Conservation (phyloP, 2,797 vertebrate species). For the Simalia tracyae region DNA sequence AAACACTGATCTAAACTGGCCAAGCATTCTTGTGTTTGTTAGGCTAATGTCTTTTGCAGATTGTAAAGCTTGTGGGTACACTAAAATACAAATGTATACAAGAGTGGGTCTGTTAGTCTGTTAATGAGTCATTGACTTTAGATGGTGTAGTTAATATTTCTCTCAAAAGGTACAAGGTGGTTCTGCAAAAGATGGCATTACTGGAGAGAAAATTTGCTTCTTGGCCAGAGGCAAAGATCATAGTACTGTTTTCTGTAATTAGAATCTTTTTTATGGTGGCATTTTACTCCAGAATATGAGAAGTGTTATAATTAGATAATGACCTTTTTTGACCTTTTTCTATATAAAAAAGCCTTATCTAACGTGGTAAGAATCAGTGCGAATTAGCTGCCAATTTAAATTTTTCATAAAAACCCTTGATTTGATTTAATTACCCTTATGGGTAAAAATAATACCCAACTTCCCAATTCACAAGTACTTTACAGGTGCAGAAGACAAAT, state of each 20-base stretch:
- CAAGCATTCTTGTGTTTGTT: not conserved
- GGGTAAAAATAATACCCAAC: not conserved
- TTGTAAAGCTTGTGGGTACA: not conserved
- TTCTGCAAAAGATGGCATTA: not conserved
- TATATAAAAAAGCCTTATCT: not conserved
- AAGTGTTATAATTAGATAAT: not conserved
- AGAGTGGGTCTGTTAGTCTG: not conserved
- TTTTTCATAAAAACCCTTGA: not conserved
- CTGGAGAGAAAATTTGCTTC: not conserved
- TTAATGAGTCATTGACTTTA: not conserved
- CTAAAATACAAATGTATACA: constrained; percentile 11
- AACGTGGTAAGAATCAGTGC: not conserved
- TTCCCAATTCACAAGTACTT: not conserved
- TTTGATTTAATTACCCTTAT: constrained; percentile 10
- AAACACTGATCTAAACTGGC: not conserved
- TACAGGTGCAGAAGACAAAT: not conserved
- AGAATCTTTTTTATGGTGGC: not conserved
- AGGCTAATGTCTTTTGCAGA: not conserved
- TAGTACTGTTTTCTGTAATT: not conserved
- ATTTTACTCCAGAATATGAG: not conserved
- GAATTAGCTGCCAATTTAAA: not conserved
- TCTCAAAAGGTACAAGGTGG: not conserved
- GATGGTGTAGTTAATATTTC: constrained; percentile 18
- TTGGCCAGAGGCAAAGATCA: not conserved
- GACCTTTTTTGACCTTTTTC: not conserved